phyloP scores from a whole-genome alignment of 2,888 invertebrate genomes.

The Selenia dentaria region DNA sequence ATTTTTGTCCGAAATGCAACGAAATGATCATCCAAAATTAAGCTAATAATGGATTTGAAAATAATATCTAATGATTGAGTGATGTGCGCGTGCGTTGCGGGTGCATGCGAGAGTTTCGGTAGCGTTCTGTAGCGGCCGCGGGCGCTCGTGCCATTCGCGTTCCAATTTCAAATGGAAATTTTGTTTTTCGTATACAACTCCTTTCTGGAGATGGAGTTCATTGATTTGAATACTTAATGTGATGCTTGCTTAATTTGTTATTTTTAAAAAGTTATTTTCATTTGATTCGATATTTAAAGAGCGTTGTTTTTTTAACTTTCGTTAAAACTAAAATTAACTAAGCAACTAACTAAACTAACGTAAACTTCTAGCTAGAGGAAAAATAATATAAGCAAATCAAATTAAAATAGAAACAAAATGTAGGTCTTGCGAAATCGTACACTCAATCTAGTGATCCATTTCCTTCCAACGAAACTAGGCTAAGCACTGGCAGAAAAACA shows the following conservation, averaged over 20 bases:
- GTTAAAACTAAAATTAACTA: no score
- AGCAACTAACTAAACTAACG: no score
- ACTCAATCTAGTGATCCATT: slow-evolving; percentile 19
- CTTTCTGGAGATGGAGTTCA: slow-evolving; percentile 18
- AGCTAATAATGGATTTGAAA: slow-evolving; percentile 17
- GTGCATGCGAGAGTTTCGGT: slow-evolving; percentile 48
- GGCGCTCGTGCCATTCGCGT: slow-evolving; percentile 77
- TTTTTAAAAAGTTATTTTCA: no score
- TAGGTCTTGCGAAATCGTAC: slow-evolving; percentile 23
- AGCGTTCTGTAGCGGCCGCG: slow-evolving; percentile 58
- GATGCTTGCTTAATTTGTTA: no score
- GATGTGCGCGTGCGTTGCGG: slow-evolving; percentile 47
- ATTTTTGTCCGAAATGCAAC: slow-evolving; percentile 10
- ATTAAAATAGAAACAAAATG: slow-evolving; percentile 19
- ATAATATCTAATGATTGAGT: not conserved
- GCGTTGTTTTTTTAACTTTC: no score
- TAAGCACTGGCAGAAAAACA: slow-evolving; percentile 20
- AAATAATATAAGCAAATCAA: slow-evolving; percentile 5
- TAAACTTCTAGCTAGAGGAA: not conserved
- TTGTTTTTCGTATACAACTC: slow-evolving; percentile 56
- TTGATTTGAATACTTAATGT: slow-evolving; percentile 25
- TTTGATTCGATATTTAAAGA: no score
- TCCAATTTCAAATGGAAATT: slow-evolving; percentile 80
- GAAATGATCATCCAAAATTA: slow-evolving; percentile 18
- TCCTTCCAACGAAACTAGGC: slow-evolving; percentile 21